Percentiles rank a stretch among this genome's conserved stretches.
phyloP scores from a whole-genome alignment of 2,797 vertebrate species.

The Graptemys geographica region DNA sequence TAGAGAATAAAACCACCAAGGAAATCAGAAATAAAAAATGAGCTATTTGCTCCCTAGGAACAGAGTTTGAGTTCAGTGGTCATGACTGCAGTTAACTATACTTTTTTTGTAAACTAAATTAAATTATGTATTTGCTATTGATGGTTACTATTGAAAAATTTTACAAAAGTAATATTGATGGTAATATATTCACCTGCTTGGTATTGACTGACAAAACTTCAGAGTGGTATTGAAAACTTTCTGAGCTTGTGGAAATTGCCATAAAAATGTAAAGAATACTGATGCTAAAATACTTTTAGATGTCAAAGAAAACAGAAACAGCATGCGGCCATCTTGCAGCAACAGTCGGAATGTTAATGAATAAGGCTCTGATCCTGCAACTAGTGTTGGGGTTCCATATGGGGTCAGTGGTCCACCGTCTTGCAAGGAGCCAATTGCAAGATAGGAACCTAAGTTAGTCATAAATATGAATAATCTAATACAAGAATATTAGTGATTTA shows the following conservation, averaged over 20 bases:
- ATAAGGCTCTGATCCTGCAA: background rate
- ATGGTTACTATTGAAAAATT: background rate
- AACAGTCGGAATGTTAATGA: background rate
- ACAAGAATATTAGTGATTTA: background rate
- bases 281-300: background rate
- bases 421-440: background rate
- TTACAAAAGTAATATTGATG: background rate
- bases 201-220: background rate
- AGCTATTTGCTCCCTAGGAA: background rate
- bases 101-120: background rate
- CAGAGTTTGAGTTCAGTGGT: background rate
- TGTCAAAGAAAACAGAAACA: background rate
- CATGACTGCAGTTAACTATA: background rate
- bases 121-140: rapidly evolving
- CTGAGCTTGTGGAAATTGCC: background rate
- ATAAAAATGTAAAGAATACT: background rate
- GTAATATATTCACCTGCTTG: background rate
- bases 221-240: background rate
- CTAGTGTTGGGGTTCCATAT: rapidly evolving
- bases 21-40: background rate
- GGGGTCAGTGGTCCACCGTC: background rate
- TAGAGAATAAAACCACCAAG: background rate
- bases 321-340: background rate
- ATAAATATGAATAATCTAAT: too few relatives aligned
- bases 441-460: background rate